phyloP scores from a whole-genome alignment of 2,888 invertebrate genomes.

The Sarcophaga rosellei region DNA sequence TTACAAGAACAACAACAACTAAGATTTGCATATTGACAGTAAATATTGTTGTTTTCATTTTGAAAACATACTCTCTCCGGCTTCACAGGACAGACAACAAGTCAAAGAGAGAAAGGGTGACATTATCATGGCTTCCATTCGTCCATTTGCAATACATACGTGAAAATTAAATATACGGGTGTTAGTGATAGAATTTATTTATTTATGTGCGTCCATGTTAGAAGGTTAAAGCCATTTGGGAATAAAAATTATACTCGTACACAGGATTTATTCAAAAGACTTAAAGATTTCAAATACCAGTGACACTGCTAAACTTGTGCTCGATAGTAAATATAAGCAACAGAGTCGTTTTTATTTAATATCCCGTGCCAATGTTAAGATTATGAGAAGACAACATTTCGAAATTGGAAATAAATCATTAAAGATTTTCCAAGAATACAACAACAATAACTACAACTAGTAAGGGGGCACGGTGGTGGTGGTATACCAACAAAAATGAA shows the following conservation, averaged over 20 bases:
- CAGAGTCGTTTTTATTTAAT: constrained; percentile 12
- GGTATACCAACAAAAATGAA: constrained; percentile 37
- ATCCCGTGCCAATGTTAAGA: constrained; percentile 28
- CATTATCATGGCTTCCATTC: constrained; percentile 6
- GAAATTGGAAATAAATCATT: constrained; percentile 78
- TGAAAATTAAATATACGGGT: constrained; percentile 1
- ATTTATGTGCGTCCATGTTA: constrained; percentile 28
- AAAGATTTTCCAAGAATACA: constrained; percentile 73
- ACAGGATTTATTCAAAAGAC: constrained; percentile 46
- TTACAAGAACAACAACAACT: constrained; percentile 14
- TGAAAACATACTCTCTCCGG: not conserved
- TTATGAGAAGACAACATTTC: constrained; percentile 62
- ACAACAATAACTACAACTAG: not conserved
- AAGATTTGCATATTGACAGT: constrained; percentile 65
- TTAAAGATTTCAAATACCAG: constrained; percentile 51
- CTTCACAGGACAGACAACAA: constrained; percentile 18
- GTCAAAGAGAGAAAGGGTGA: not conserved
- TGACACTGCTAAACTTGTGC: constrained; percentile 52
- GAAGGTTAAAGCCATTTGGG: constrained; percentile 60
- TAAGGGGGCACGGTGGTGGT: not conserved
- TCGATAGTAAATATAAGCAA: constrained; percentile 52
- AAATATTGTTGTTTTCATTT: constrained; percentile 31
- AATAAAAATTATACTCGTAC: constrained; percentile 65
- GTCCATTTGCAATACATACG: not conserved
- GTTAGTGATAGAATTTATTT: not conserved